These are phyloP conservation scores for Paracentrotus lividus DNA, from an alignment of 53 echinoderm and acorn worm genomes.

Conservation along the genomic window DNA sequence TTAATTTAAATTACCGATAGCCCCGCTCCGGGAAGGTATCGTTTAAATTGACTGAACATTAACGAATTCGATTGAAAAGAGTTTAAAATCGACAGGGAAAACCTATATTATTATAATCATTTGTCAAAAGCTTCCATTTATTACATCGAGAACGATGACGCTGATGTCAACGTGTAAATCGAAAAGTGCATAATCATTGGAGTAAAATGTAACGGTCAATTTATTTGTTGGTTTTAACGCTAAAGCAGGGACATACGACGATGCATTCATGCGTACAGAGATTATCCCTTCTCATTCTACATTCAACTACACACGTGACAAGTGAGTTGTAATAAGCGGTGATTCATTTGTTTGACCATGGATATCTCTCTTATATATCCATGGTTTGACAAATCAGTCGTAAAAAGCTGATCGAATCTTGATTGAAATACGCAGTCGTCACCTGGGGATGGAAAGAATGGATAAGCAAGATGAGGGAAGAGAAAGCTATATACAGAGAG, in stretches of 20 bases:
- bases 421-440: not conserved
- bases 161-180: too few relatives aligned
- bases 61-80: too few relatives aligned
- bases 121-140: too few relatives aligned
- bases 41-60: too few relatives aligned
- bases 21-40: too few relatives aligned
- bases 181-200: too few relatives aligned
- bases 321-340: conserved; percentile 21
- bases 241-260: not conserved
- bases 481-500: not conserved
- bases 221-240: not conserved
- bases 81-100: too few relatives aligned
- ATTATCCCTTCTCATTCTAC: not conserved
- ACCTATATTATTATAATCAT: too few relatives aligned
- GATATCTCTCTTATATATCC: too few relatives aligned
- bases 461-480: not conserved
- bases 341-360: conserved; percentile 12
- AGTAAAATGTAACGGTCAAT: not conserved
- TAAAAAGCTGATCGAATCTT: conserved; percentile 30
- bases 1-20: too few relatives aligned
- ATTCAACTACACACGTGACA: not conserved
- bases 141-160: too few relatives aligned
- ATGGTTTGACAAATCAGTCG: conserved; percentile 45
- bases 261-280: not conserved
- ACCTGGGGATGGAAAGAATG: not conserved